Percentiles rank a stretch among this genome's conserved stretches.
phyloP scores from a whole-genome alignment of 2,888 invertebrate genomes.

The Drosophila neotestacea region DNA sequence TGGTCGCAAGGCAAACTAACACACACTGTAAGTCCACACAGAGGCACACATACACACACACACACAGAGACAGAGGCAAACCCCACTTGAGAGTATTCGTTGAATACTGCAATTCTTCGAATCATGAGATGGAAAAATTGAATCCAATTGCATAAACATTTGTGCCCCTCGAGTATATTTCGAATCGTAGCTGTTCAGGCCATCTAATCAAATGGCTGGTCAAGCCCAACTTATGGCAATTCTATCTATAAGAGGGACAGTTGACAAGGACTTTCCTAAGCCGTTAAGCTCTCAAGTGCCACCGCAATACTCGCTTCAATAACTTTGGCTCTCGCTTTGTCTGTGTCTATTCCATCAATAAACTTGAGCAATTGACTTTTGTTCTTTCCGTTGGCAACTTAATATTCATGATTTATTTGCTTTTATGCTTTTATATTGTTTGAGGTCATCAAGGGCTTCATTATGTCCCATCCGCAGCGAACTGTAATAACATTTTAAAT shows the following conservation, averaged over 20 bases:
- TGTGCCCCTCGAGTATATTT: constrained; percentile 48
- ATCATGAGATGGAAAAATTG: constrained; percentile 61
- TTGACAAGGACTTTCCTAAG: constrained; percentile 54
- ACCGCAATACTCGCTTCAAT: constrained; percentile 34
- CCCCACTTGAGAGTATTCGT: constrained; percentile 27
- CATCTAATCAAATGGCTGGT: constrained; percentile 68
- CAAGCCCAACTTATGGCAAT: constrained; percentile 48
- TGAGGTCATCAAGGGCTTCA: constrained; percentile 42
- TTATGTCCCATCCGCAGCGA: constrained; percentile 11
- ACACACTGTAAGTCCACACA: constrained; percentile 1
- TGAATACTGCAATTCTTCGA: constrained; percentile 48
- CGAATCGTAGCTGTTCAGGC: constrained; percentile 22
- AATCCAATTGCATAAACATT: constrained; percentile 74
- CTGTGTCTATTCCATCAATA: constrained; percentile 38
- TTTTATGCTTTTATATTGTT: constrained; percentile 53
- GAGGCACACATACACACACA: neutral
- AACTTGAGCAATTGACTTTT: constrained; percentile 73
- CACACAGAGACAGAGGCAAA: constrained; percentile 7
- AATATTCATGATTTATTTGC: constrained; percentile 78
- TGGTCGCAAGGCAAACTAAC: constrained; percentile 33
- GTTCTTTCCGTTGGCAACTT: constrained; percentile 61
- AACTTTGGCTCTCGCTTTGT: constrained; percentile 1
- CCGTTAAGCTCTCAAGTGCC: constrained; percentile 73
- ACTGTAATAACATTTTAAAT: constrained; percentile 71
- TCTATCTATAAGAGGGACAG: constrained; percentile 4